Evolutionary conservation across 2,797 vertebrate species (phyloP).

Genomic region (Hyperoplus lanceolatus): DNA sequence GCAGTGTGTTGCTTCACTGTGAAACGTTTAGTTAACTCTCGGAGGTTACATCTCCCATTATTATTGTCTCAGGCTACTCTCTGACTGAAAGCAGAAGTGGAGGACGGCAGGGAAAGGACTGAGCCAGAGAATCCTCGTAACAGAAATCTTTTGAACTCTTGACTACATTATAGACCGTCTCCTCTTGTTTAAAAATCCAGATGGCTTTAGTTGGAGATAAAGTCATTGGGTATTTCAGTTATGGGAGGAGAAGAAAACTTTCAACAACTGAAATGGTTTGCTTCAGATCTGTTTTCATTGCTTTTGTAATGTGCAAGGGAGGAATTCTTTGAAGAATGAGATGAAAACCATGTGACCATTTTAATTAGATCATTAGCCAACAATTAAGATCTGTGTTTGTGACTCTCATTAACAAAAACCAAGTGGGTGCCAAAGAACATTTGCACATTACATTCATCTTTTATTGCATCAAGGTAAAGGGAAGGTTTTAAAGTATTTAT

Average conservation of each 20-base stretch:
- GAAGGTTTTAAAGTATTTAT: constrained; percentile 41
- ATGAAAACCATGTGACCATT: constrained; percentile 88
- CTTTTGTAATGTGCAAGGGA: constrained; percentile 66
- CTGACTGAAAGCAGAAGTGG: constrained; percentile 46
- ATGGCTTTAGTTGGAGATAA: constrained; percentile 74
- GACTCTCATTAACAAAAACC: constrained; percentile 82
- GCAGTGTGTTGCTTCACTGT: constrained; percentile 57
- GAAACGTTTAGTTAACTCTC: constrained; percentile 74
- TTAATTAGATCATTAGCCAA: constrained; percentile 87
- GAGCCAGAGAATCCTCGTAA: constrained; percentile 53
- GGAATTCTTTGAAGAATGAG: constrained; percentile 81
- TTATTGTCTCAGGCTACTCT: constrained; percentile 34
- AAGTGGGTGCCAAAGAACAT: constrained; percentile 75
- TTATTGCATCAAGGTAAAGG: constrained; percentile 73
- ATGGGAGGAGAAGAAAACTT: constrained; percentile 66
- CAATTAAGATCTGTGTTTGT: constrained; percentile 85
- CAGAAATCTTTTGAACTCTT: constrained; percentile 73
- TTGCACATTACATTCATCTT: constrained; percentile 64
- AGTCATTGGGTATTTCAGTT: constrained; percentile 75
- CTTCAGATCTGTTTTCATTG: constrained; percentile 70
- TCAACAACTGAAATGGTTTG: constrained; percentile 71
- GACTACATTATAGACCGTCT: constrained; percentile 69
- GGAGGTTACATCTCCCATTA: constrained; percentile 60
- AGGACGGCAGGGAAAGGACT: constrained; percentile 33
- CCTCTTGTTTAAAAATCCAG: constrained; percentile 71